Conservation (phyloP, 2,113 vertebrate species). For the Nesoenas mayeri region DNA sequence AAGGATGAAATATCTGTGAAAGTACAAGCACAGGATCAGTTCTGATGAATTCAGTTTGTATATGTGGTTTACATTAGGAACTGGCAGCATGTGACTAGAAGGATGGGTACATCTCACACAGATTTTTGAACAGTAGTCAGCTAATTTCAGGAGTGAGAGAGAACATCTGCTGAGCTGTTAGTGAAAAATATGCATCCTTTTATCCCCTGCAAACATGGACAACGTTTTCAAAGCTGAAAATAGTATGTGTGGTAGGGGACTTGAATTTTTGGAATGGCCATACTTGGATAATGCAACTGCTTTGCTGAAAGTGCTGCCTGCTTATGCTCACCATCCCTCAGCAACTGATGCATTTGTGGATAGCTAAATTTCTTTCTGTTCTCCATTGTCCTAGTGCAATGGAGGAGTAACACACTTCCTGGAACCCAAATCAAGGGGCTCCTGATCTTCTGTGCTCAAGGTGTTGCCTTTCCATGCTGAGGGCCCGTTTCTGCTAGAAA, state of each 20-base stretch:
- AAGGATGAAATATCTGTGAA: slow-evolving; percentile 13
- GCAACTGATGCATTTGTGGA: not conserved
- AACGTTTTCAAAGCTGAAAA: not conserved
- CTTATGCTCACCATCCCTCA: not conserved
- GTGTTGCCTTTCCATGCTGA: not conserved
- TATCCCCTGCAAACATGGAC: not conserved
- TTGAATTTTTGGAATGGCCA: not conserved
- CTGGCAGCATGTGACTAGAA: not conserved
- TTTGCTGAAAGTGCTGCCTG: not conserved
- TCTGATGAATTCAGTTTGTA: not conserved
- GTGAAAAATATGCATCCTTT: not conserved
- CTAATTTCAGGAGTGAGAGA: not conserved
- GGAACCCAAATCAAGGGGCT: not conserved
- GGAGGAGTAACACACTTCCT: not conserved
- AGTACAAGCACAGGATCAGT: not conserved
- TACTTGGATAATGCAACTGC: not conserved
- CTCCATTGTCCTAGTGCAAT: not conserved
- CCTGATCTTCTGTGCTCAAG: not conserved
- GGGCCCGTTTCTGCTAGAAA: not conserved
- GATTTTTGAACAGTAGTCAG: not conserved
- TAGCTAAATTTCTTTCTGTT: not conserved
- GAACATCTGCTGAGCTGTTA: not conserved
- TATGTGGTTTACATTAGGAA: not conserved
- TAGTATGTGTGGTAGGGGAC: not conserved
- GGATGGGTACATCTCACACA: not conserved